Percentiles rank a stretch among this genome's conserved stretches.
phyloP scores from a whole-genome alignment of 2,797 vertebrate species.

The Knipowitschia caucasica region DNA sequence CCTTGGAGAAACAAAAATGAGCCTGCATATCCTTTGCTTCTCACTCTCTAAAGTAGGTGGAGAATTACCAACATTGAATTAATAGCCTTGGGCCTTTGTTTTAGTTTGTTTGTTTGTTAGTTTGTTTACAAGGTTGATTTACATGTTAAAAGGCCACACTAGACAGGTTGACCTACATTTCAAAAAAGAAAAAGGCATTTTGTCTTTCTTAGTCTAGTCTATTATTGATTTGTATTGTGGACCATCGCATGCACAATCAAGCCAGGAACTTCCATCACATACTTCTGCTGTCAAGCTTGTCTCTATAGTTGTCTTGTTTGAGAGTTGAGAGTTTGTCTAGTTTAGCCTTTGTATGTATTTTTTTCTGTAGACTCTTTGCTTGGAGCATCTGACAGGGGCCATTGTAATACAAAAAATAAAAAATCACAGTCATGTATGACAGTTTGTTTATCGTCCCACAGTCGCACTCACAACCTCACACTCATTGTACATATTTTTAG shows the following conservation, averaged over 20 bases:
- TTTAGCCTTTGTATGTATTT: constrained; percentile 20
- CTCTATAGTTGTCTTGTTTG: neutral
- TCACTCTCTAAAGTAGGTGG: constrained; percentile 49
- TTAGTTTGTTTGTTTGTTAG: too few species aligned
- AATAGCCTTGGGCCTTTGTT: too few species aligned
- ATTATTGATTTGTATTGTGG: constrained; percentile 67
- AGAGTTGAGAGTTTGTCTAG: constrained; percentile 29
- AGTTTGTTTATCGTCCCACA: too few species aligned
- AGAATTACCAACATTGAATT: constrained; percentile 67
- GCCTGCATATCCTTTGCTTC: constrained; percentile 58
- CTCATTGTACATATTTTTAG: too few species aligned
- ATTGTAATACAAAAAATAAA: constrained; percentile 44
- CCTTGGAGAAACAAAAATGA: constrained; percentile 58
- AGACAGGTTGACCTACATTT: constrained; percentile 73
- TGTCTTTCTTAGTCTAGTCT: constrained; percentile 53
- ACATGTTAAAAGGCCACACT: constrained; percentile 56
- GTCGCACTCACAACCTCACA: too few species aligned
- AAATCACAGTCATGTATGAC: constrained; percentile 18
- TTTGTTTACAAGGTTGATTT: constrained; percentile 66
- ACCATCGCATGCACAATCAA: constrained; percentile 51
- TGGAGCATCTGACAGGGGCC: constrained; percentile 29
- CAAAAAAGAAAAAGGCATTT: constrained; percentile 74
- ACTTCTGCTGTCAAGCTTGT: constrained; percentile 3
- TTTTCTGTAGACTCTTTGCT: constrained; percentile 33
- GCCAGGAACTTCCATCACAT: constrained; percentile 36